These are phyloP conservation scores for Dascillus cervinus DNA, from an alignment of 2,888 invertebrate genomes.

Conservation along the genomic window DNA sequence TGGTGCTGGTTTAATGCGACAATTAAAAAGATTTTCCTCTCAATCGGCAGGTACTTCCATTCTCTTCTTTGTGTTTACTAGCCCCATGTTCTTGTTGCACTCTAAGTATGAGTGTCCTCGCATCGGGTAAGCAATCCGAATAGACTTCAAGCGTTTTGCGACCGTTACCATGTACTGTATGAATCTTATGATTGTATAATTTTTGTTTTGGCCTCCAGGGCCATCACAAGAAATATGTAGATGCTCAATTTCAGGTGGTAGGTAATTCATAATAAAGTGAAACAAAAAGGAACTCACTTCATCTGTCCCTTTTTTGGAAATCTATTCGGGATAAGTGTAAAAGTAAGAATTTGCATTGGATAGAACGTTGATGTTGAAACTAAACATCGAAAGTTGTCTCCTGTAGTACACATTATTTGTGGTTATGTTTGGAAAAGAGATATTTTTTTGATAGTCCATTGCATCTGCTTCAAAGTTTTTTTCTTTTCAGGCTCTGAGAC, in stretches of 20 bases:
- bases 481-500: no score
- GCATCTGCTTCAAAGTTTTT: constrained; percentile 1
- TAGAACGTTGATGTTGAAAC: constrained; percentile 23
- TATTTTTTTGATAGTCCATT: constrained; percentile 4
- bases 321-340: constrained; percentile 22
- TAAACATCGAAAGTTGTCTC: constrained; percentile 20
- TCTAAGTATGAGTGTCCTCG: constrained; percentile 22
- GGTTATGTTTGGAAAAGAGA: constrained; percentile 3
- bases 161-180: constrained; percentile 20
- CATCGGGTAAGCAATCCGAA: constrained; percentile 21
- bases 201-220: constrained; percentile 14
- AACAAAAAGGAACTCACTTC: constrained; percentile 11
- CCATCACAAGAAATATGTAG: constrained; percentile 24
- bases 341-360: constrained; percentile 19
- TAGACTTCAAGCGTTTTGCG: constrained; percentile 15
- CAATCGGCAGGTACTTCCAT: constrained; percentile 1
- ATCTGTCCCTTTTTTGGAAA: constrained; percentile 20
- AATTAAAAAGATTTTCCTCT: neutral
- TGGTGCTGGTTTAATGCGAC: neutral
- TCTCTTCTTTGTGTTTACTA: constrained; percentile 14
- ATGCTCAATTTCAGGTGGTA: constrained; percentile 10
- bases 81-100: constrained; percentile 19
- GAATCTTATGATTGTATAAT: constrained; percentile 18
- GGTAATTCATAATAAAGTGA: constrained; percentile 10
- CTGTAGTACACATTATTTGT: constrained; percentile 5